phyloP scores from a whole-genome alignment of 1,140 invertebrate species.

The Drosophila auraria region DNA sequence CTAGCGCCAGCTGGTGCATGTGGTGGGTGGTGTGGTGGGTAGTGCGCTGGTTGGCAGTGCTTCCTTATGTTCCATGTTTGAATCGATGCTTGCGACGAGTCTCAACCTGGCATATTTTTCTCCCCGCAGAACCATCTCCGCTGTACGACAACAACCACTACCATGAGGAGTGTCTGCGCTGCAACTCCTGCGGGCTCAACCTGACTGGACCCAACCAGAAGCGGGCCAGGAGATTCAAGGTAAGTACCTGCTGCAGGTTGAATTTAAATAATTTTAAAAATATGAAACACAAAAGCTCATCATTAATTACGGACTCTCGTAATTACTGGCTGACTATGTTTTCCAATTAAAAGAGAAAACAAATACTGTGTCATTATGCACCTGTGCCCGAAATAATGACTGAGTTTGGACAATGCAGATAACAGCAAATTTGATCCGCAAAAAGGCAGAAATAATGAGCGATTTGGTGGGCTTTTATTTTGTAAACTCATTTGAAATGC shows the following conservation, averaged over 20 bases:
- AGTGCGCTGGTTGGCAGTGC: background rate
- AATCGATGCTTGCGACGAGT: slow-evolving; percentile 4
- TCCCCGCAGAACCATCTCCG: slow-evolving; percentile 92
- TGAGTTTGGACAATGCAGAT: background rate
- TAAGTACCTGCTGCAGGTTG: slow-evolving; percentile 23
- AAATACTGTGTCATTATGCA: background rate
- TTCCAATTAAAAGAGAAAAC: too few relatives aligned
- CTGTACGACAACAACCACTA: slow-evolving; percentile 97
- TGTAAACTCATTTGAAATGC: slow-evolving; percentile 65
- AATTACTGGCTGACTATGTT: too few relatives aligned
- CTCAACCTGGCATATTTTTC: background rate
- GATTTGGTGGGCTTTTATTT: background rate
- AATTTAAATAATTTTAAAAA: too few relatives aligned
- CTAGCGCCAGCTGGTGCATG: slow-evolving; percentile 29
- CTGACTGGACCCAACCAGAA: slow-evolving; percentile 94
- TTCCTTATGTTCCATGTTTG: slow-evolving; percentile 28
- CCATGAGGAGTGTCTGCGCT: slow-evolving; percentile 98
- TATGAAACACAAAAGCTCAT: too few relatives aligned
- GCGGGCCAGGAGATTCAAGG: slow-evolving; percentile 87
- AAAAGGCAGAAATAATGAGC: background rate
- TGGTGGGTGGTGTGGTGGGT: background rate
- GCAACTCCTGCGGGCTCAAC: slow-evolving; percentile 96
- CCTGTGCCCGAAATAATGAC: background rate
- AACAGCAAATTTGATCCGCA: too few relatives aligned
- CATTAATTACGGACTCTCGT: too few relatives aligned